Evolutionary conservation across 2,113 vertebrate genomes (phyloP).

Genomic region (Sinocyclocheilus rhinocerous): DNA sequence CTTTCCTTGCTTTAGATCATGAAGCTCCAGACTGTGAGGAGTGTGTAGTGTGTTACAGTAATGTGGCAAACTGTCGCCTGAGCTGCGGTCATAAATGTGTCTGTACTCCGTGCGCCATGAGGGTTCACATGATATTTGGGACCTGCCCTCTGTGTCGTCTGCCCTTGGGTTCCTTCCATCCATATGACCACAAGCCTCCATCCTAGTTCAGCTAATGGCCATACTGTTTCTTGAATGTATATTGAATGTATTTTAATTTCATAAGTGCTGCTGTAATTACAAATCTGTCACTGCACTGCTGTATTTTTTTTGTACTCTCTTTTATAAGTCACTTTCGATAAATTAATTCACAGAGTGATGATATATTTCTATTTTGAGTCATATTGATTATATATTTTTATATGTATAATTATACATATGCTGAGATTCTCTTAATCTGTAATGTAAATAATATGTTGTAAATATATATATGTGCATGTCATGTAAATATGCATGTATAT

Average conservation of each 20-base stretch:
- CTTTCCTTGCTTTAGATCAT: background rate
- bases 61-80: constrained; percentile 50
- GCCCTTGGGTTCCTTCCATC: background rate
- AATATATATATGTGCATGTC: background rate
- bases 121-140: constrained; percentile 57
- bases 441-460: background rate
- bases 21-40: background rate
- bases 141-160: constrained; percentile 74
- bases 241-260: background rate
- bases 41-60: constrained; percentile 70
- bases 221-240: background rate
- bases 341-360: no score
- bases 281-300: background rate
- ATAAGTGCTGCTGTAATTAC: background rate
- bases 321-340: no score
- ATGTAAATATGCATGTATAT: background rate
- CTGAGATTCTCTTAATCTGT: background rate
- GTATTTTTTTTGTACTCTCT: background rate
- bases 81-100: constrained; percentile 72
- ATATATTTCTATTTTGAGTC: background rate
- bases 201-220: background rate
- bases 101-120: constrained; percentile 59
- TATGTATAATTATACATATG: background rate
- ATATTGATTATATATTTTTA: background rate
- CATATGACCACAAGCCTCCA: background rate